Percentiles rank a stretch among this genome's conserved stretches.
These are phyloP conservation scores for Artibeus lituratus DNA, from an alignment of 2,797 vertebrate genomes.

Conservation along the genomic window DNA sequence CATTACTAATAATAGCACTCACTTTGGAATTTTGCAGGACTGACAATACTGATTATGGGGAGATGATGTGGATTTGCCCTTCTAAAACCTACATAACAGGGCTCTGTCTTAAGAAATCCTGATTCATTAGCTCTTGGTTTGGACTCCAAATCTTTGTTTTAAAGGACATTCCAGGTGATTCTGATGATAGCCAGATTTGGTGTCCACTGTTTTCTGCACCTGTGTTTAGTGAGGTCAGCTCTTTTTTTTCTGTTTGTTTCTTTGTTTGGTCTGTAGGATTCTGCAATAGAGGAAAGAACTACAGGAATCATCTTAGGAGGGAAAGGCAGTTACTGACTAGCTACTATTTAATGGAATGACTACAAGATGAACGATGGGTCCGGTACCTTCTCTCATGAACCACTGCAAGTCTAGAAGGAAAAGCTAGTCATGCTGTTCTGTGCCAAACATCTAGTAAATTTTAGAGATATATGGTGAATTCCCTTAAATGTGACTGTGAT, in stretches of 20 bases:
- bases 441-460: neutral
- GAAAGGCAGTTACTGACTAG: neutral
- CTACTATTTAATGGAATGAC: neutral
- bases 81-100: neutral
- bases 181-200: neutral
- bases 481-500: neutral
- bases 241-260: neutral
- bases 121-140: neutral
- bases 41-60: neutral
- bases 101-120: neutral
- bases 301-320: neutral
- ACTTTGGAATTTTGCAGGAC: neutral
- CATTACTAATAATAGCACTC: neutral
- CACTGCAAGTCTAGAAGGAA: neutral
- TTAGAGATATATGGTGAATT: neutral
- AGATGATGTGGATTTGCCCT: neutral
- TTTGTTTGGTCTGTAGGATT: neutral
- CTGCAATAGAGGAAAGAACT: neutral
- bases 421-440: neutral
- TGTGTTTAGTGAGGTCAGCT: neutral
- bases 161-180: neutral
- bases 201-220: neutral
- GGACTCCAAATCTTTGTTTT: neutral
- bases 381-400: neutral
- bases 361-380: neutral